Conservation (phyloP, 2,797 vertebrate genomes). For the Sylvilagus floridanus region DNA sequence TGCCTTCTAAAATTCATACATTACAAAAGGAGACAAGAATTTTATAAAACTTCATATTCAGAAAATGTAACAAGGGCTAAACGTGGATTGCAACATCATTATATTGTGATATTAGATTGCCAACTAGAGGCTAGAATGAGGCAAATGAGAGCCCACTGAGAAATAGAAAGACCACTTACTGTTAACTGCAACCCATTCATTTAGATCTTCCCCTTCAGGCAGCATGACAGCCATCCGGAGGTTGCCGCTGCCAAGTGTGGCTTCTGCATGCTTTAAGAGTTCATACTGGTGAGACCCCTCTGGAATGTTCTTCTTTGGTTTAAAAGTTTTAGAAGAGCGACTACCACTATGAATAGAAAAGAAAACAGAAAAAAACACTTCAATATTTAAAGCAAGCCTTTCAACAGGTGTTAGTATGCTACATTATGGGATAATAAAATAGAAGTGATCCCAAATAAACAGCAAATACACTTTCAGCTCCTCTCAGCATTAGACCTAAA, state of each 20-base stretch:
- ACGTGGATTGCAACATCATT: background rate
- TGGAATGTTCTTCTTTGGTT: slow-evolving; percentile 99
- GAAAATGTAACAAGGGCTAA: slow-evolving; percentile 9
- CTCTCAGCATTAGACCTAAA: background rate
- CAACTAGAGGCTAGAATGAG: slow-evolving; percentile 7
- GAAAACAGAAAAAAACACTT: background rate
- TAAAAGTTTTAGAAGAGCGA: slow-evolving; percentile 98
- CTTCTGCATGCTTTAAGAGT: slow-evolving; percentile 98
- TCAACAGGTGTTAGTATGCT: background rate
- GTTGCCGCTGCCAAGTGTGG: slow-evolving; percentile 97
- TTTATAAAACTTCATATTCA: slow-evolving; percentile 58
- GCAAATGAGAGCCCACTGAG: background rate
- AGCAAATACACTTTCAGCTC: background rate
- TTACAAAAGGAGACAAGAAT: slow-evolving; percentile 17
- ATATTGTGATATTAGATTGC: background rate
- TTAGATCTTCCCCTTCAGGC: slow-evolving; percentile 97
- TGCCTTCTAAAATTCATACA: background rate
- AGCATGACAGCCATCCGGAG: slow-evolving; percentile 98
- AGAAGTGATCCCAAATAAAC: slow-evolving; percentile 11
- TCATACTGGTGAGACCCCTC: slow-evolving; percentile 99
- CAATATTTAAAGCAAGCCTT: slow-evolving; percentile 36
- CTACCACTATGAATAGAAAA: slow-evolving; percentile 90
- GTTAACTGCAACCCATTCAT: slow-evolving; percentile 99
- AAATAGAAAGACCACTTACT: slow-evolving; percentile 91
- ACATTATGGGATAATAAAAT: background rate